Evolutionary conservation across 2,797 vertebrate genomes (phyloP).

Genomic region (Dipus sagitta): DNA sequence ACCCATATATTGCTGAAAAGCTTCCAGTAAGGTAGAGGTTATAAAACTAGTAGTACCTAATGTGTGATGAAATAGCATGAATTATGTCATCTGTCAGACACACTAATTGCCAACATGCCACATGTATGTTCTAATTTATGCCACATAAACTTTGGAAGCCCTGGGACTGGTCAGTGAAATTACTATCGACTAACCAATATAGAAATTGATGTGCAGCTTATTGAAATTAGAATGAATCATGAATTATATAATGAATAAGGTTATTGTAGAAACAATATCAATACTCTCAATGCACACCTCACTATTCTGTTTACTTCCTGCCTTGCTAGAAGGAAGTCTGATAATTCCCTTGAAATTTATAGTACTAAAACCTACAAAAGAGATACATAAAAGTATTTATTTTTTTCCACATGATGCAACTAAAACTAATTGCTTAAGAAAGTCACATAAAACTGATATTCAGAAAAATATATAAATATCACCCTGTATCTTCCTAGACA

Average conservation of each 20-base stretch:
- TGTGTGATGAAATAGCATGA: neutral
- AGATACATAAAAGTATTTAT: neutral
- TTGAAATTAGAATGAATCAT: neutral
- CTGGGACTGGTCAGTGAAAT: neutral
- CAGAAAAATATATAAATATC: neutral
- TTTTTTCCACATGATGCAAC: neutral
- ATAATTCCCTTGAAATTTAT: neutral
- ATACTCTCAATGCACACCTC: neutral
- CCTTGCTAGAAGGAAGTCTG: neutral
- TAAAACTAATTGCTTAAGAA: neutral
- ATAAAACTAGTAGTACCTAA: neutral
- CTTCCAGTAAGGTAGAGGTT: neutral
- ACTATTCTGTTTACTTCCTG: neutral
- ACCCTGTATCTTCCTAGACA: neutral
- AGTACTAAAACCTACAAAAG: neutral
- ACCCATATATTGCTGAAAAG: neutral
- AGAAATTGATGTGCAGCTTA: neutral
- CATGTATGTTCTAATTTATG: neutral
- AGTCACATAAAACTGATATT: neutral
- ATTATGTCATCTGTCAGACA: neutral
- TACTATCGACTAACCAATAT: neutral
- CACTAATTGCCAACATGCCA: neutral
- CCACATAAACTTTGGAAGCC: neutral
- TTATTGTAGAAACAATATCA: slow-evolving; percentile 11
- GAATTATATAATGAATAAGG: neutral